Percentiles rank a stretch among this genome's conserved stretches.
Conservation (phyloP, 2,113 vertebrate species). For the Labeo rohita region DNA sequence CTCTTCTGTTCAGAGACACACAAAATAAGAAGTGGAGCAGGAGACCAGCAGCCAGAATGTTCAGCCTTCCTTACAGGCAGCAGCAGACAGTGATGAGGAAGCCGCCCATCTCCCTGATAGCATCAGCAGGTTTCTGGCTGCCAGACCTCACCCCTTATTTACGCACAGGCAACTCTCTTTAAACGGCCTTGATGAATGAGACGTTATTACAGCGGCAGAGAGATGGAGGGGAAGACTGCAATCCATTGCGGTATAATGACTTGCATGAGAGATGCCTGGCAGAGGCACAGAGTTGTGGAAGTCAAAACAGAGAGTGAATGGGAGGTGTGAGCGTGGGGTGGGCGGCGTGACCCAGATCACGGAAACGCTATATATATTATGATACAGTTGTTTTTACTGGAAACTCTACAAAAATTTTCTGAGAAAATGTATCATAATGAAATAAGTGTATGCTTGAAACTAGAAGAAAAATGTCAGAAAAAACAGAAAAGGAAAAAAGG, state of each 20-base stretch:
- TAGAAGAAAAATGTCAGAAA: too few species aligned
- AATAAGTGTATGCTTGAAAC: too few species aligned
- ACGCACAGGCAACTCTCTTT: conserved; percentile 58
- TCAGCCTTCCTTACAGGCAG: too few species aligned
- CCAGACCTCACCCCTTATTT: conserved; percentile 56
- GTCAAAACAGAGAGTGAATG: conserved; percentile 72
- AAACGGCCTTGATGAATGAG: conserved; percentile 66
- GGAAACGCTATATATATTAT: not conserved
- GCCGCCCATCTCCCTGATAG: conserved; percentile 41
- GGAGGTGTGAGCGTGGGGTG: conserved; percentile 30
- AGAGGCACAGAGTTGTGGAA: conserved; percentile 59
- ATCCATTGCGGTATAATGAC: conserved; percentile 67
- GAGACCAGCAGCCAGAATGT: not conserved
- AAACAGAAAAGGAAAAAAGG: too few species aligned
- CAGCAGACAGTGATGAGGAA: not conserved
- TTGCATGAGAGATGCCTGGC: conserved; percentile 57
- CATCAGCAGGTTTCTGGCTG: conserved; percentile 51
- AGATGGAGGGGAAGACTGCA: conserved; percentile 52
- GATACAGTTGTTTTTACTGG: not conserved
- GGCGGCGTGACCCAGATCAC: not conserved
- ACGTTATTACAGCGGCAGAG: conserved; percentile 23
- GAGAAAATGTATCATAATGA: not conserved
- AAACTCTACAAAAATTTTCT: not conserved
- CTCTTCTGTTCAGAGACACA: too few species aligned
- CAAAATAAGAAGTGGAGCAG: not conserved